Evolutionary conservation across 1,140 invertebrate genomes (phyloP).

Genomic region (Yoshiicerus persimilis): DNA sequence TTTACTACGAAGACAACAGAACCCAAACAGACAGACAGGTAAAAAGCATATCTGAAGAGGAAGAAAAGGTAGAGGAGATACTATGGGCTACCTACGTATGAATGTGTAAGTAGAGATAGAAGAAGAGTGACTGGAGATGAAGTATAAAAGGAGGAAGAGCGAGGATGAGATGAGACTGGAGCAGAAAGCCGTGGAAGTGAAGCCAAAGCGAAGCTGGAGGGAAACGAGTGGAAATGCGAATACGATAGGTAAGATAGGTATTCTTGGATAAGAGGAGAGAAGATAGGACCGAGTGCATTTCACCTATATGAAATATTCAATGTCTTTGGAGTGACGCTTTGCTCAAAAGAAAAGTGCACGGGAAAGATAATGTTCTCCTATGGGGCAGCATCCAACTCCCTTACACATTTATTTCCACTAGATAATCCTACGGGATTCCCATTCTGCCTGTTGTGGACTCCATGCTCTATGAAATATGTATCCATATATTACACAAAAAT

Average conservation of each 20-base stretch:
- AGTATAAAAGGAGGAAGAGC: not conserved
- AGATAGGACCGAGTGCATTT: slow-evolving; percentile 37
- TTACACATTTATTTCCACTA: slow-evolving; percentile 49
- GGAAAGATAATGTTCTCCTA: slow-evolving; percentile 47
- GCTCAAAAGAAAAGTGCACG: slow-evolving; percentile 42
- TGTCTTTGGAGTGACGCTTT: slow-evolving; percentile 44
- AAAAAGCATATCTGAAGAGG: not conserved
- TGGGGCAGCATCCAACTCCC: slow-evolving; percentile 45
- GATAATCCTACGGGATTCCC: slow-evolving; percentile 38
- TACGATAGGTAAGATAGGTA: not conserved
- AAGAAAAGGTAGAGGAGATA: not conserved
- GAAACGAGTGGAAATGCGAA: not conserved
- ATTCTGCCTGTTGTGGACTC: slow-evolving; percentile 40
- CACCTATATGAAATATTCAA: slow-evolving; percentile 46
- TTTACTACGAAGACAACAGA: not conserved
- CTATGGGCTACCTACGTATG: not conserved
- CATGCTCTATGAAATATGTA: slow-evolving; percentile 42
- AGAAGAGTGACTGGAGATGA: not conserved
- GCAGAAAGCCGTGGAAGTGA: not conserved
- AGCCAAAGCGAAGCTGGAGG: not conserved
- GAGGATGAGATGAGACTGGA: not conserved
- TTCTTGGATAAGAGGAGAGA: slow-evolving; percentile 18
- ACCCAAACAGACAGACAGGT: not conserved
- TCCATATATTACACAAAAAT: slow-evolving; percentile 41
- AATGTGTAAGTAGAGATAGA: not conserved